Conservation (phyloP, 2,113 vertebrate species). For the Tupaia chinensis region DNA sequence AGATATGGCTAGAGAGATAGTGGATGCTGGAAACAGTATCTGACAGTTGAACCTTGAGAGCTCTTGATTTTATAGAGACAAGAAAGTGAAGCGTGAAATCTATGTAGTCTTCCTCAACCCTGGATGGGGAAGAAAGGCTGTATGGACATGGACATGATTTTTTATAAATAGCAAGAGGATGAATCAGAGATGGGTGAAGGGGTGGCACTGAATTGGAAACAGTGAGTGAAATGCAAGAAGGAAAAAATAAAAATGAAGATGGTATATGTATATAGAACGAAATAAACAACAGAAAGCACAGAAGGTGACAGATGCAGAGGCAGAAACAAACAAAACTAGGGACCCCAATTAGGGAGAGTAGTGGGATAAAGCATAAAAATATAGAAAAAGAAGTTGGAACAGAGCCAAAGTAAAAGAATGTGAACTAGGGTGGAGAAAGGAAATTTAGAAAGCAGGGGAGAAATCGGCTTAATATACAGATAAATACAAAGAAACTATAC, state of each 20-base stretch:
- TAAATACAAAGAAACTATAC: background rate
- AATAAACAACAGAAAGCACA: conserved; percentile 60
- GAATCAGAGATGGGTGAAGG: background rate
- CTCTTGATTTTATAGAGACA: background rate
- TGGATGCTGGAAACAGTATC: background rate
- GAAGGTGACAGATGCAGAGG: conserved; percentile 63
- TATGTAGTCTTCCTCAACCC: background rate
- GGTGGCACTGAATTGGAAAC: background rate
- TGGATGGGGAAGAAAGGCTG: background rate
- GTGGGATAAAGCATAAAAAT: conserved; percentile 67
- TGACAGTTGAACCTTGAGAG: background rate
- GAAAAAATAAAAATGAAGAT: conserved; percentile 40
- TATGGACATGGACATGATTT: background rate
- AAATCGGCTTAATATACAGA: background rate
- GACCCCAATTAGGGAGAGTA: conserved; percentile 63
- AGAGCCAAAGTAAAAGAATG: conserved; percentile 32
- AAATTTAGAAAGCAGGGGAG: background rate
- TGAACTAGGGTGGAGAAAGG: background rate
- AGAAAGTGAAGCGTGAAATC: background rate
- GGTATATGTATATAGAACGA: background rate
- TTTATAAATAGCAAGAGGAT: background rate
- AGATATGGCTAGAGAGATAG: background rate
- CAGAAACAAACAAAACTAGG: conserved; percentile 69
- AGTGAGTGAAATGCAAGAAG: background rate
- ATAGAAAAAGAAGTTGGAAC: conserved; percentile 46